A percentile compares a stretch with the other conserved stretches of the same genome.
Conservation (phyloP, 2,888 invertebrate genomes). For the Ischnura elegans region DNA sequence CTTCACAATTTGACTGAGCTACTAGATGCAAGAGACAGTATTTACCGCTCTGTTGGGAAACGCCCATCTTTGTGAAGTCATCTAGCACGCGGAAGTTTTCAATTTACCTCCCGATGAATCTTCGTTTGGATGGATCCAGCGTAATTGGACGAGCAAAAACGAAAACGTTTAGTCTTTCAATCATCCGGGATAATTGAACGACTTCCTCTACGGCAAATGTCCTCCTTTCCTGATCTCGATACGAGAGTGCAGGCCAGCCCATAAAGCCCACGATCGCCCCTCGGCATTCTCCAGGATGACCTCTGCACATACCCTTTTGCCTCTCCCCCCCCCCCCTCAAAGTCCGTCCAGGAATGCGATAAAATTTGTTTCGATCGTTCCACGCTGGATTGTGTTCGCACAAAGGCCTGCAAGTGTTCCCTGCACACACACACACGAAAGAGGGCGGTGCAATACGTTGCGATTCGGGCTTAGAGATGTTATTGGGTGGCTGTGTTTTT, state of each 20-base stretch:
- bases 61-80: not conserved
- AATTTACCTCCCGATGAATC: not conserved
- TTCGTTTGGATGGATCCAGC: not conserved
- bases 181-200: not conserved
- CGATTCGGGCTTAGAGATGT: not conserved
- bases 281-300: not conserved
- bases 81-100: not conserved
- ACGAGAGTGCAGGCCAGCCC: not conserved
- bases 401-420: not conserved
- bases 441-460: not conserved
- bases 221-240: not conserved
- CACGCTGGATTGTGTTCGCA: not conserved
- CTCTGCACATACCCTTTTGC: no score
- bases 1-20: no score
- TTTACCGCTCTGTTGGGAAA: not conserved
- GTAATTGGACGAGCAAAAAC: not conserved
- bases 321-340: no score
- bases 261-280: not conserved
- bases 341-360: slow-evolving; percentile 13
- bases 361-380: not conserved
- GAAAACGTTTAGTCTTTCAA: not conserved
- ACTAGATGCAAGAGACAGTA: not conserved
- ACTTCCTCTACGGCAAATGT: not conserved
- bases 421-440: not conserved
- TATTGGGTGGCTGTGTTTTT: not conserved